Conservation (phyloP, 1,140 invertebrate genomes). For the Bombyx mori region ASM3026992v2 NC_085126.1:8378001-8378500, state of each 20-base stretch:
- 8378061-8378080: constrained; percentile 22
- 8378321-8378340: too few species aligned
- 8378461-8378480: too few species aligned
- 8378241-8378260: constrained; percentile 21
- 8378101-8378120: constrained; percentile 24
- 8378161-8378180: constrained; percentile 25
- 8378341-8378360: too few species aligned
- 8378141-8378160: constrained; percentile 22
- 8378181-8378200: constrained; percentile 25
- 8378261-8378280: constrained; percentile 12
- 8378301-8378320: too few species aligned
- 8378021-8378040: constrained; percentile 13
- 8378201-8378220: constrained; percentile 22
- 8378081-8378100: constrained; percentile 25
- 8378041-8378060: constrained; percentile 16
- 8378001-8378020: constrained; percentile 23
- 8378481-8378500: too few species aligned
- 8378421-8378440: too few species aligned
- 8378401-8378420: too few species aligned
- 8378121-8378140: constrained; percentile 22
- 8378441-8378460: too few species aligned
- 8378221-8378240: constrained; percentile 26
- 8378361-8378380: too few species aligned
- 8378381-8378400: too few species aligned
- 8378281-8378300: too few species aligned